Evolutionary conservation across 2,888 invertebrate species (phyloP).

Genomic region (Liposcelis brunnea): DNA sequence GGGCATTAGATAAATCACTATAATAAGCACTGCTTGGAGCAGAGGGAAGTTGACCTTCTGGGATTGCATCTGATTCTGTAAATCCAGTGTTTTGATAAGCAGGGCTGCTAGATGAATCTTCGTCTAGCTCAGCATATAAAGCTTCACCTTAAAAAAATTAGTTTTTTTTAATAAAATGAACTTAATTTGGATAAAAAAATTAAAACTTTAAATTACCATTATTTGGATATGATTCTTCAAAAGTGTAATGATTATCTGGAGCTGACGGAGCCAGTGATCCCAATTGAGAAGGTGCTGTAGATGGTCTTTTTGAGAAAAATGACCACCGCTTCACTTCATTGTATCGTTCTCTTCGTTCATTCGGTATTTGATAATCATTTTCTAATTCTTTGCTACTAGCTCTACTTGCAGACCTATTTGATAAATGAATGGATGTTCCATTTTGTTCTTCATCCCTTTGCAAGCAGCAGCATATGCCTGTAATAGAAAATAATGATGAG

Average conservation of each 20-base stretch:
- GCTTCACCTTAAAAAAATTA: constrained; percentile 28
- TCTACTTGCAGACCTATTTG: neutral
- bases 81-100: constrained; percentile 45
- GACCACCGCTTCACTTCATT: constrained; percentile 16
- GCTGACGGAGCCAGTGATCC: constrained; percentile 19
- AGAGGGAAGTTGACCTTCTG: constrained; percentile 31
- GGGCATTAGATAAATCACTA: constrained; percentile 41
- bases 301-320: constrained; percentile 16
- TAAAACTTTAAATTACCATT: neutral
- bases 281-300: constrained; percentile 10
- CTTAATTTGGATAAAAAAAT: too few relatives aligned
- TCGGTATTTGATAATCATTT: too few relatives aligned
- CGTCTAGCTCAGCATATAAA: constrained; percentile 51
- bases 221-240: constrained; percentile 40
- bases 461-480: neutral
- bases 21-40: constrained; percentile 61
- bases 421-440: neutral
- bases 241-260: constrained; percentile 53
- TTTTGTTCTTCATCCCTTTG: neutral
- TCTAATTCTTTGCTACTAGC: neutral
- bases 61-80: constrained; percentile 33
- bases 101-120: constrained; percentile 28
- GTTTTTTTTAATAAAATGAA: neutral
- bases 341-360: constrained; percentile 1
- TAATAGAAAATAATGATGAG: too few relatives aligned